Percentiles rank a stretch among this genome's conserved stretches.
phyloP scores from a whole-genome alignment of 2,113 vertebrate species.

The Xyliphius kryptos region DNA sequence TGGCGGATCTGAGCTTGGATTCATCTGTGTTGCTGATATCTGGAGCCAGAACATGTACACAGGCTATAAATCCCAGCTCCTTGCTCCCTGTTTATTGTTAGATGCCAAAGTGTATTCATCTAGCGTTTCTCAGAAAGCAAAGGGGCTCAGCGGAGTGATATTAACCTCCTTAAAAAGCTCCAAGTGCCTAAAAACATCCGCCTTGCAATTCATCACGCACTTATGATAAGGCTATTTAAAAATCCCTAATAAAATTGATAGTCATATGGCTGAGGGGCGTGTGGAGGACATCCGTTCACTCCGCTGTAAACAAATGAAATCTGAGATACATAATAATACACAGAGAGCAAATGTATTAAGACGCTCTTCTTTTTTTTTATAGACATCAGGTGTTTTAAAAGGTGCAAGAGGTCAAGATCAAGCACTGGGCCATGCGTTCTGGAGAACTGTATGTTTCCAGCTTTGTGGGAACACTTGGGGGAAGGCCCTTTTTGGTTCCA shows the following conservation, averaged over 20 bases:
- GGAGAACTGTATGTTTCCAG: too few species aligned
- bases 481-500: too few species aligned
- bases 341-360: too few species aligned
- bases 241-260: background rate
- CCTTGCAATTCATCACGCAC: slow-evolving; percentile 55
- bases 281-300: too few species aligned
- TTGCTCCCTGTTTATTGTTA: slow-evolving; percentile 52
- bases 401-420: too few species aligned
- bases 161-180: slow-evolving; percentile 44
- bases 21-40: slow-evolving; percentile 69
- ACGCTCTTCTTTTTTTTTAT: too few species aligned
- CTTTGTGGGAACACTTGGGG: too few species aligned
- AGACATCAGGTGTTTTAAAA: too few species aligned
- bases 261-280: too few species aligned
- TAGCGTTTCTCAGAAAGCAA: slow-evolving; percentile 51
- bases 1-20: slow-evolving; percentile 54
- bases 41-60: slow-evolving; percentile 88
- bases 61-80: slow-evolving; percentile 78
- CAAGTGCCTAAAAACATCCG: slow-evolving; percentile 45
- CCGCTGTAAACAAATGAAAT: too few species aligned
- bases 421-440: too few species aligned
- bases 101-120: slow-evolving; percentile 47
- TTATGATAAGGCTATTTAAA: slow-evolving; percentile 55
- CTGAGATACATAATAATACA: too few species aligned
- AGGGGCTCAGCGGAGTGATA: slow-evolving; percentile 46